phyloP scores from a whole-genome alignment of 2,113 vertebrate genomes.

The Pomatostomus ruficeps region DNA sequence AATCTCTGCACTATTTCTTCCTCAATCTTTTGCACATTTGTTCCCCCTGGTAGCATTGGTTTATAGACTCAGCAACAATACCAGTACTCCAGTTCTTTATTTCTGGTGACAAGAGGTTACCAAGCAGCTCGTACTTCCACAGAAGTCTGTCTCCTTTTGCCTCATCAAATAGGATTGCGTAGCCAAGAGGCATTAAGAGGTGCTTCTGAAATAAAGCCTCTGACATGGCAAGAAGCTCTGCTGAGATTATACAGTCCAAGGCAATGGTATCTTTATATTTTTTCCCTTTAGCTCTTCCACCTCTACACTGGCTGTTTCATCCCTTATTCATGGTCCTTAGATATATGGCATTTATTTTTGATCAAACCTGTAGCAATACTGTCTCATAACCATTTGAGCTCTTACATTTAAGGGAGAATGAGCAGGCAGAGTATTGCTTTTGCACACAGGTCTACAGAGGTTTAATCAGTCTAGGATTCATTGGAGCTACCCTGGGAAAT shows the following conservation, averaged over 20 bases:
- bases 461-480: constrained; percentile 57
- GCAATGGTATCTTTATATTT: background rate
- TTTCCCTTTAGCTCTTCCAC: background rate
- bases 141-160: background rate
- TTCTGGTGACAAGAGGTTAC: background rate
- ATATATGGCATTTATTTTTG: constrained; percentile 62
- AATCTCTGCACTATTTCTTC: background rate
- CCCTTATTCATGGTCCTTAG: constrained; percentile 49
- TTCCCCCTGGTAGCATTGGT: background rate
- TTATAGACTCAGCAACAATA: background rate
- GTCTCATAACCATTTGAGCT: constrained; percentile 42
- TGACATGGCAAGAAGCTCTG: background rate
- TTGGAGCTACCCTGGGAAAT: constrained; percentile 46
- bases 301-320: constrained; percentile 23
- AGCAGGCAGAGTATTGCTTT: constrained; percentile 40
- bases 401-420: constrained; percentile 26
- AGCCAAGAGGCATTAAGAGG: background rate
- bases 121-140: background rate
- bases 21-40: background rate
- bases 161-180: background rate
- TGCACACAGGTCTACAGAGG: constrained; percentile 29
- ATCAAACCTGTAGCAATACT: constrained; percentile 42
- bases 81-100: background rate
- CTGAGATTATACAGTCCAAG: constrained; percentile 10
- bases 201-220: constrained; percentile 23